Base-by-base conservation (phyloP, 1,140 invertebrate species). In the Drosophila triauraria region DNA sequence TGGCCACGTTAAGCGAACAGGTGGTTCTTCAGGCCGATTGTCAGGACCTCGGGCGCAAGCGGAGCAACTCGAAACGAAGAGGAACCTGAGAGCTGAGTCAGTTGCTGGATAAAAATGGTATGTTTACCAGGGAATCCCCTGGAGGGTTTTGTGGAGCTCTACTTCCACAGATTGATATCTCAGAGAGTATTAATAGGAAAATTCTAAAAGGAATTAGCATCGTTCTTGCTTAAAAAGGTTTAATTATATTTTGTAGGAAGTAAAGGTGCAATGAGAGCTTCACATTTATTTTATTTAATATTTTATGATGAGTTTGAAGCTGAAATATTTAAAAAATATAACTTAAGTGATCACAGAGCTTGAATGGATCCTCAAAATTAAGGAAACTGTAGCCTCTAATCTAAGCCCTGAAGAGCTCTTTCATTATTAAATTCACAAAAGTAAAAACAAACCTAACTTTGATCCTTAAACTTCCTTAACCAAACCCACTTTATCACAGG, bases 21-120 rank as follows among this genome's bases (percentile, higher is more conserved):
- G 32, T 71, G 58, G 32, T 35, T 59, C 38, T 13, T 23, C 32
- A 42, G 17, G 15, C 17, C 43, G 25, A 15, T 27, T 20, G 35
- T 42, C 15, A 64, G 59, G 70, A 75, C 38, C 38, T 75, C 38
- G 43, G 43, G 40, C 38, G 67, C 50, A 35, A 15, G 35, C 57
- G 32, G 17, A 32, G 17, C 25, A 38, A 35, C 9, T 42, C 20
- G 42, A 30, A 12, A 9, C 43, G 12, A 35, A 30, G 15, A 27
- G 7, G 15, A 25, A 30, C 30, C 10, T 17, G 17, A 17, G 63
- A 17, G 1, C 5, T n/a, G 48, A 23, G 12, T 12, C 4, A 32
- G 30, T 42, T 12, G 17, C 46, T 30, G 47, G 4, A 27, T 3
- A 81, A 69, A 69, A 69, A 84, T 84, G 82, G 82, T 84, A 84